Base-by-base conservation (phyloP, 30 jellyfish, hydroid and myxozoan species). In the Turritopsis dohrnii region DNA sequence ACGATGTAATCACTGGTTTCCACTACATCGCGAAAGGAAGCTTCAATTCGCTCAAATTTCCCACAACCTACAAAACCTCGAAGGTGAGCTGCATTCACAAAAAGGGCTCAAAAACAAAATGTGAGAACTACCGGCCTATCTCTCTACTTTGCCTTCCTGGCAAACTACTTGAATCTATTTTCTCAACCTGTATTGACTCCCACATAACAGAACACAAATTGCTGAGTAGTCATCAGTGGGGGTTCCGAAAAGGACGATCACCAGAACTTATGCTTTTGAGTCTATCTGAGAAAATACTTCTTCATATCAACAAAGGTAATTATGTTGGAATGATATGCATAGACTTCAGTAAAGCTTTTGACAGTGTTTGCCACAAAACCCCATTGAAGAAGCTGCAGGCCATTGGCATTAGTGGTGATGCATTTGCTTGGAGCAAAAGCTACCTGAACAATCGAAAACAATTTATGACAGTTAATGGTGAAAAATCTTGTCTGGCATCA, bases 121-220 rank as follows among this genome's bases (percentile, higher is more conserved):
- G 76, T 66, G 76, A 66, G 76, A 66, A 66, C 17, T 66, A 66
- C 17, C 27, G 76, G 17, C 76, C 76, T 21, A 66, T 26, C 76
- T 66, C 76, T 1, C 17, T 66, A 1, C 76, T 66, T 17, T 66
- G 29, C 17, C 17, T 66, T 1, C 76, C 76, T 21, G 29, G 76
- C 76, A 66, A 66, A 17, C 17, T 66, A 8, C 17, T 7, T 4
- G 29, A 66, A 66, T 7, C 29, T 7, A 17, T 66, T 66, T 4
- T 17, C 8, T 7, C 29, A 1, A 21, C 17, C 8, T 7, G 8
- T 21, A 66, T 26, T 3, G 76, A 66, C 76, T 3, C 8, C 17
- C 76, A 66, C 4, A 21, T 66, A 3, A 1, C 7, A 7, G 17
- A 66, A 5, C 7, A 66, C 17, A 66, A 66, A 3, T 17, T 66